Evolutionary conservation across 30 jellyfish, hydroid and myxozoan genomes (phyloP).

Genomic region (Turritopsis dohrnii): DNA sequence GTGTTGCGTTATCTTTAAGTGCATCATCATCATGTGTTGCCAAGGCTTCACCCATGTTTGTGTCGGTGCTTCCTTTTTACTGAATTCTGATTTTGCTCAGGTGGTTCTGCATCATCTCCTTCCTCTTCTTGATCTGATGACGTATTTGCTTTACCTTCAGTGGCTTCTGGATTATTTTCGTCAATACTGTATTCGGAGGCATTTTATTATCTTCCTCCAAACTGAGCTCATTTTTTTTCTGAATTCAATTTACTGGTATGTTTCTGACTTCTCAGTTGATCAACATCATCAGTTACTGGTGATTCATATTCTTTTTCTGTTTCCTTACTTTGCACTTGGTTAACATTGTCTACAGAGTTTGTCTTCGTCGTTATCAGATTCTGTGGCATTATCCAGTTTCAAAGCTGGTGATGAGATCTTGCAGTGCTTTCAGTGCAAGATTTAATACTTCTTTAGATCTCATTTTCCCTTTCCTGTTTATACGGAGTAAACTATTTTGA

Average conservation of each 20-base stretch:
- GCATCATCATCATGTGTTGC: not conserved
- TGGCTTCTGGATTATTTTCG: not conserved
- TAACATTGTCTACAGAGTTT: not conserved
- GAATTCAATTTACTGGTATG: not conserved
- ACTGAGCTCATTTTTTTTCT: not conserved
- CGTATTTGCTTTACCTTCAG: not conserved
- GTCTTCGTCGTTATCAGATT: not conserved
- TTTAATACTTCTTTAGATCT: not conserved
- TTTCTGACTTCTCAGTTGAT: not conserved
- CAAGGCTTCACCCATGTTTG: not conserved
- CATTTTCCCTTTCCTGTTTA: not conserved
- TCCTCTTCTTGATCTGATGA: not conserved
- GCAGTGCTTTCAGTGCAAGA: not conserved
- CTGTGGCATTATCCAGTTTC: not conserved
- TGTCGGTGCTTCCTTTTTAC: not conserved
- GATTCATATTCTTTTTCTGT: not conserved
- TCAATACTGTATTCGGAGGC: conserved; percentile 1
- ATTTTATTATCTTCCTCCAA: not conserved
- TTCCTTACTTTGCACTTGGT: not conserved
- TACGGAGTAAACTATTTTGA: not conserved
- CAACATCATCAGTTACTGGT: not conserved
- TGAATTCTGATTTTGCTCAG: not conserved
- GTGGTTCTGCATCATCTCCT: not conserved
- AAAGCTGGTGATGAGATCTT: not conserved
- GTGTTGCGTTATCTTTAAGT: not conserved